A percentile compares a stretch with the other conserved stretches of the same genome.
phyloP scores from a whole-genome alignment of 1,140 invertebrate species.

The Tetramorium parvispinum region DNA sequence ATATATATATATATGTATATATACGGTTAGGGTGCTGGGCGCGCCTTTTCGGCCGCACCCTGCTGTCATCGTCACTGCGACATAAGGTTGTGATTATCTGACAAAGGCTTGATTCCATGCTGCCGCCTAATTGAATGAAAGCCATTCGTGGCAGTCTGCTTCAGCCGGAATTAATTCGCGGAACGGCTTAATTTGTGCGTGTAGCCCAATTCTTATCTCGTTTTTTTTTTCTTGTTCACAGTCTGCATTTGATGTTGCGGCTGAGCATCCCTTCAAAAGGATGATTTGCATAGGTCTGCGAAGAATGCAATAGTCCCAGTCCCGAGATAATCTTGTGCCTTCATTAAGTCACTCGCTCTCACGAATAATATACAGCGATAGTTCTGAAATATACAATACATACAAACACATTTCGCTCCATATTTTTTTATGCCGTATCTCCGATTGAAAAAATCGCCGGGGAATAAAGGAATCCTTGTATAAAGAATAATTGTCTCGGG shows the following conservation, averaged over 20 bases:
- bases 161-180: conserved; percentile 48
- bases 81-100: conserved; percentile 46
- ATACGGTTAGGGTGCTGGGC: conserved; percentile 63
- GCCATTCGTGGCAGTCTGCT: conserved; percentile 19
- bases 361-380: not conserved
- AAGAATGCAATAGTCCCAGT: conserved; percentile 9
- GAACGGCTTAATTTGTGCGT: conserved; percentile 30
- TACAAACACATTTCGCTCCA: not conserved
- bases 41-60: conserved; percentile 76
- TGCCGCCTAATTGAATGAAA: conserved; percentile 62
- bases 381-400: not conserved
- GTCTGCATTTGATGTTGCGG: not conserved
- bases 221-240: not conserved
- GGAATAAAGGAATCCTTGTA: conserved; percentile 48
- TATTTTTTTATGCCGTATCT: conserved; percentile 35
- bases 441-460: conserved; percentile 2
- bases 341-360: conserved; percentile 7
- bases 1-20: not conserved
- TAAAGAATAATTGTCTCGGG: conserved; percentile 42
- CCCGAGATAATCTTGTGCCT: not conserved
- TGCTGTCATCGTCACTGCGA: conserved; percentile 56
- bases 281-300: conserved; percentile 35
- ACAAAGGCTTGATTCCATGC: conserved; percentile 53
- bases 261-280: not conserved
- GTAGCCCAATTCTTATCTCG: not conserved